phyloP scores from a whole-genome alignment of 2,113 vertebrate species.

The Calypte anna region DNA sequence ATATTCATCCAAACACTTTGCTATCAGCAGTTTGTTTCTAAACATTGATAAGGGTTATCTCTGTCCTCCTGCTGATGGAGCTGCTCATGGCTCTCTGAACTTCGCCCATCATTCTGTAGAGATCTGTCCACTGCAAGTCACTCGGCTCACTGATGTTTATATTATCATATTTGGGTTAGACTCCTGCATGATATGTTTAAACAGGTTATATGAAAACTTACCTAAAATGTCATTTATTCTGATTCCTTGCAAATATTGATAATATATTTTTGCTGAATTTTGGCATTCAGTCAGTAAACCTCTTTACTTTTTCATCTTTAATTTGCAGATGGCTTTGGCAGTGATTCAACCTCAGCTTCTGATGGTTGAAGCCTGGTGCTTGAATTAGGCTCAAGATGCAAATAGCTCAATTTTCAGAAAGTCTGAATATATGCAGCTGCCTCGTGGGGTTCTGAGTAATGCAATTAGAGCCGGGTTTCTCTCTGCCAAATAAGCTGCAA shows the following conservation, averaged over 20 bases:
- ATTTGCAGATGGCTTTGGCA: slow-evolving; percentile 63
- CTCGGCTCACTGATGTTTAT: not conserved
- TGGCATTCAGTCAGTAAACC: slow-evolving; percentile 51
- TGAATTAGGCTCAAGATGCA: slow-evolving; percentile 42
- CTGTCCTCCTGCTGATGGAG: not conserved
- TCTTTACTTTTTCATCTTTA: slow-evolving; percentile 31
- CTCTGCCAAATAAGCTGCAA: not conserved
- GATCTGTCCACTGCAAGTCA: not conserved
- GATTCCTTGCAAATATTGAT: slow-evolving; percentile 59
- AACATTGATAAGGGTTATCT: not conserved
- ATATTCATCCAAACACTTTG: not conserved
- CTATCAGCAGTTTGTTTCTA: not conserved
- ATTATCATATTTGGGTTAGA: not conserved
- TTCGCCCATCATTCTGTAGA: not conserved
- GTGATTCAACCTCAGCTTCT: slow-evolving; percentile 46
- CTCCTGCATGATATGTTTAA: not conserved
- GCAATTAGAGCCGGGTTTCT: slow-evolving; percentile 8
- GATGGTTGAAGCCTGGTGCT: slow-evolving; percentile 18
- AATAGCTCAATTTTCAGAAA: slow-evolving; percentile 43
- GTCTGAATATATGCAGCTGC: slow-evolving; percentile 28
- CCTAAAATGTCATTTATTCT: not conserved
- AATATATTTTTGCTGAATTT: slow-evolving; percentile 47
- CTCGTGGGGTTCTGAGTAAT: slow-evolving; percentile 32
- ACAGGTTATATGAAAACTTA: not conserved
- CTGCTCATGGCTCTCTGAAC: not conserved